These are phyloP conservation scores for Cryptoblepharus egeriae DNA, from an alignment of 2,797 vertebrate species.

Conservation along the genomic window DNA sequence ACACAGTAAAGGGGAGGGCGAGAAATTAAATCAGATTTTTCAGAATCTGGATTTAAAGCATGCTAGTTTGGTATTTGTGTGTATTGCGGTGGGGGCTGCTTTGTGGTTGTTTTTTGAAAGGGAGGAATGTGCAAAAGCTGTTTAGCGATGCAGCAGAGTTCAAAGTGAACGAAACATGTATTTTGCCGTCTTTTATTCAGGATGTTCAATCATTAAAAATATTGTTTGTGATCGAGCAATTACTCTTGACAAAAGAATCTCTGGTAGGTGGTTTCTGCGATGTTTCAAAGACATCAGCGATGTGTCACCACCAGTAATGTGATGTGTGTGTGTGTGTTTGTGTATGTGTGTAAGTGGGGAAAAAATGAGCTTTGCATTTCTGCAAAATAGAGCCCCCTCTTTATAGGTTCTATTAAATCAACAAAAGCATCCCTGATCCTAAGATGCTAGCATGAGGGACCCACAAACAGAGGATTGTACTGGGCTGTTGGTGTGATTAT, in stretches of 20 bases:
- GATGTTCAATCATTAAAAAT: conserved; percentile 67
- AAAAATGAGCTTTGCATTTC: conserved; percentile 46
- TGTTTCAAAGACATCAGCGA: conserved; percentile 62
- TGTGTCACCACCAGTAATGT: conserved; percentile 37
- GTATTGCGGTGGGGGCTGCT: background rate
- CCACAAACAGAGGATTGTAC: background rate
- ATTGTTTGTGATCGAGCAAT: conserved; percentile 71
- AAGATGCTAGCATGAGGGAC: conserved; percentile 30
- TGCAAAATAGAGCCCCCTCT: conserved; percentile 24
- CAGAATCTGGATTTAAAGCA: conserved; percentile 68
- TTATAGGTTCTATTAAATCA: conserved; percentile 38
- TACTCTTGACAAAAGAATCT: conserved; percentile 69
- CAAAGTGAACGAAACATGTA: conserved; percentile 57
- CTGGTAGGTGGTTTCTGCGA: conserved; percentile 58
- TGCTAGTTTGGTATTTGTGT: conserved; percentile 11
- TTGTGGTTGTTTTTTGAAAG: conserved; percentile 62
- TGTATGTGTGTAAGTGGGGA: too few relatives aligned
- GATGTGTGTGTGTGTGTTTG: conserved; percentile 19
- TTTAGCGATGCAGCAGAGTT: conserved; percentile 56
- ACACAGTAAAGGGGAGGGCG: too few relatives aligned
- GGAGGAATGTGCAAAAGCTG: conserved; percentile 43
- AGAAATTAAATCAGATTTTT: too few relatives aligned
- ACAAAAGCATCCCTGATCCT: conserved; percentile 47
- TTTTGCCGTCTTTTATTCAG: conserved; percentile 61
- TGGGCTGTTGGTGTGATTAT: background rate